Conservation (phyloP, 2,113 vertebrate genomes). For the Pangasianodon hypophthalmus region DNA sequence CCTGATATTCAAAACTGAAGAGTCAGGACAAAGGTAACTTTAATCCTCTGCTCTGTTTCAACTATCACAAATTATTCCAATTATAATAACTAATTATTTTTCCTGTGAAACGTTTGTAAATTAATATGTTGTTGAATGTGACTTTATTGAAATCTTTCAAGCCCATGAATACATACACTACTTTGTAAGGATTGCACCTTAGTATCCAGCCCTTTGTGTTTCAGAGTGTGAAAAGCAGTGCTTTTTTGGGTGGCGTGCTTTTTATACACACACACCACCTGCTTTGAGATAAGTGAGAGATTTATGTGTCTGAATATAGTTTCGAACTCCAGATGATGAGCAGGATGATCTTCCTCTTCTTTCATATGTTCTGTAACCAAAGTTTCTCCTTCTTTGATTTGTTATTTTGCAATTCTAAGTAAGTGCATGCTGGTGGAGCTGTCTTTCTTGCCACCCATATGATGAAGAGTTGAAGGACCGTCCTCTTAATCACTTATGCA, state of each 20-base stretch:
- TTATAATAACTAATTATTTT: not conserved
- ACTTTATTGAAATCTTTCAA: not conserved
- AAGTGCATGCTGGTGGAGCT: not conserved
- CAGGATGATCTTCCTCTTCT: not conserved
- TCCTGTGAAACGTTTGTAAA: not conserved
- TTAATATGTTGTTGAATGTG: not conserved
- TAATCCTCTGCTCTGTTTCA: not conserved
- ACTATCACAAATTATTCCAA: not conserved
- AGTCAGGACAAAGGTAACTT: not conserved
- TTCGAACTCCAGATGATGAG: conserved; percentile 1
- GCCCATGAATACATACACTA: not conserved
- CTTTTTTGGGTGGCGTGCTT: conserved; percentile 15
- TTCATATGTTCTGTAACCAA: not conserved
- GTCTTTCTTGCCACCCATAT: no score
- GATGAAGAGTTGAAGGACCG: not conserved
- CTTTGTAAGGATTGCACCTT: no score
- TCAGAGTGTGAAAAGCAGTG: conserved; percentile 9
- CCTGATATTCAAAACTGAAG: not conserved
- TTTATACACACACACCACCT: conserved; percentile 13
- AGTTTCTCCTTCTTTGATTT: not conserved
- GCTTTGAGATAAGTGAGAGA: not conserved
- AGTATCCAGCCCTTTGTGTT: not conserved
- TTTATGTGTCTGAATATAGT: not conserved
- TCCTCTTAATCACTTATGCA: not conserved
- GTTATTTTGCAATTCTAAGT: not conserved